Evolutionary conservation across 1,140 invertebrate genomes (phyloP).

Genomic region (Solenopsis invicta): DNA sequence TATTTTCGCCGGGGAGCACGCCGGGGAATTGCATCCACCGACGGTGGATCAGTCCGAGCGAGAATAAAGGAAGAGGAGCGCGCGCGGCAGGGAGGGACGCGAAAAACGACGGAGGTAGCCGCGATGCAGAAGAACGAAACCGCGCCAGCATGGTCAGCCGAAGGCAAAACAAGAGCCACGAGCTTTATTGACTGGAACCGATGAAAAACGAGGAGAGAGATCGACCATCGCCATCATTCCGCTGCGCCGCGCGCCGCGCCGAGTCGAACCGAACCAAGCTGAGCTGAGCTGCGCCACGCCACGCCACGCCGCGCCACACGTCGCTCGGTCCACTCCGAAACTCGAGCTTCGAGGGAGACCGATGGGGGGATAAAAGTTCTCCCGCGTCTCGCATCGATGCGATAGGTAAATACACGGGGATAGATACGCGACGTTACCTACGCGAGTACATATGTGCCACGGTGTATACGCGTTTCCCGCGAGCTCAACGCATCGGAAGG

Average conservation of each 20-base stretch:
- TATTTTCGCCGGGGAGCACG: slow-evolving; percentile 50
- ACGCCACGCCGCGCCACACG: not conserved
- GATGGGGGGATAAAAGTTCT: slow-evolving; percentile 62
- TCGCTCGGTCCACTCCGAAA: slow-evolving; percentile 59
- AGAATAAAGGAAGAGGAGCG: slow-evolving; percentile 34
- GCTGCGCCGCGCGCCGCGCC: not conserved
- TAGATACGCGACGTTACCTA: slow-evolving; percentile 72
- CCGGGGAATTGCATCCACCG: slow-evolving; percentile 49
- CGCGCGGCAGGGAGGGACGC: slow-evolving; percentile 54
- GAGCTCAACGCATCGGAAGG: not conserved
- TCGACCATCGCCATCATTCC: slow-evolving; percentile 67
- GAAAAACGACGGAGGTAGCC: slow-evolving; percentile 67
- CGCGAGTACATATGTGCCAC: slow-evolving; percentile 54
- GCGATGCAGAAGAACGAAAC: slow-evolving; percentile 78
- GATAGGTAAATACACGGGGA: slow-evolving; percentile 73
- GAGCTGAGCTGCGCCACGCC: not conserved
- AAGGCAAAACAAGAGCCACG: slow-evolving; percentile 82
- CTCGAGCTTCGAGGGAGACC: slow-evolving; percentile 32
- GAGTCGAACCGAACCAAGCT: not conserved
- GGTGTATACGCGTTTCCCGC: slow-evolving; percentile 48
- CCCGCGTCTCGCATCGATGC: slow-evolving; percentile 67
- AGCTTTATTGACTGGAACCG: slow-evolving; percentile 83
- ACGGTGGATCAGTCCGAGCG: slow-evolving; percentile 35
- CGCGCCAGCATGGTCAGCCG: slow-evolving; percentile 79
- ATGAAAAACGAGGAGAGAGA: slow-evolving; percentile 81